A percentile compares a stretch with the other conserved stretches of the same genome.
These are phyloP conservation scores for Yponomeuta malinellus DNA, from an alignment of 2,888 invertebrate genomes.

Conservation along the genomic window DNA sequence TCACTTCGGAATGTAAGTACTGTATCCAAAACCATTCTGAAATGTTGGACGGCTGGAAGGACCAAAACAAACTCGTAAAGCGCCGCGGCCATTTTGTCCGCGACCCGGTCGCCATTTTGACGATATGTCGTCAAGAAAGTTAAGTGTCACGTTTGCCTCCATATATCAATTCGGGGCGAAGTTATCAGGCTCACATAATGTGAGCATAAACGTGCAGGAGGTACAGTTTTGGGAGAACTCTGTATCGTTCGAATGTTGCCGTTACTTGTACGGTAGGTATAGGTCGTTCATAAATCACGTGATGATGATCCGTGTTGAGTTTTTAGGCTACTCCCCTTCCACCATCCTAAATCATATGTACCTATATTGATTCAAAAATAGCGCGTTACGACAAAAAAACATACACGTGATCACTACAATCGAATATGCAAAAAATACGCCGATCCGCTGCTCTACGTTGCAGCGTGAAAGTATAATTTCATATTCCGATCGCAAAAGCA, in stretches of 20 bases:
- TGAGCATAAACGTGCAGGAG: not conserved
- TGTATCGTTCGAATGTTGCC: not conserved
- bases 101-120: not conserved
- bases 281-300: not conserved
- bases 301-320: not conserved
- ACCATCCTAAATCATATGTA: too few species aligned
- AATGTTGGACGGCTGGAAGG: too few species aligned
- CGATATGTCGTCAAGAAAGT: not conserved
- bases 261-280: not conserved
- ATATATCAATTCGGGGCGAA: not conserved
- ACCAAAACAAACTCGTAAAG: not conserved
- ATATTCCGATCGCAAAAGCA: too few species aligned
- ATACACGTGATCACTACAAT: too few species aligned
- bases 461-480: too few species aligned
- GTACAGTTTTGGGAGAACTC: not conserved
- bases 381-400: too few species aligned
- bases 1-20: too few species aligned
- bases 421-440: too few species aligned
- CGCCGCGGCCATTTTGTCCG: not conserved
- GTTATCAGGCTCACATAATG: conserved; percentile 1
- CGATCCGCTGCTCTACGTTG: too few species aligned
- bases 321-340: too few species aligned
- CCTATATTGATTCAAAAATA: too few species aligned
- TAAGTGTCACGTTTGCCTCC: not conserved
- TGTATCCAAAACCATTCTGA: too few species aligned